Evolutionary conservation across 2,888 invertebrate genomes (phyloP).

Genomic region (Drosophila quinaria): DNA sequence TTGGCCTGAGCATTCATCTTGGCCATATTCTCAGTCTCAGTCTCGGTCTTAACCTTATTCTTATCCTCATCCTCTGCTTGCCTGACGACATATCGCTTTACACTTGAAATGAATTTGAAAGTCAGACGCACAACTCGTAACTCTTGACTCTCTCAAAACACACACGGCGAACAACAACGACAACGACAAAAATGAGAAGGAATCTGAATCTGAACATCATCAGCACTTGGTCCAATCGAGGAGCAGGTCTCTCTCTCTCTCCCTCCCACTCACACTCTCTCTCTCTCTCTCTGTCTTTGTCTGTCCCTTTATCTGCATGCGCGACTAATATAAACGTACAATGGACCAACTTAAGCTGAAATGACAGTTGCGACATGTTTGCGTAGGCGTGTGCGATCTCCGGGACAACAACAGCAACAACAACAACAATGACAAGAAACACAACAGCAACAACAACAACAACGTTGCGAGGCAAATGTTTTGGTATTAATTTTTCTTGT

Average conservation of each 20-base stretch:
- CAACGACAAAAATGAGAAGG: conserved; percentile 1
- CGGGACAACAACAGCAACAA: conserved; percentile 54
- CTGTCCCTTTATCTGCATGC: conserved; percentile 49
- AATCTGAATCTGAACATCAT: conserved; percentile 35
- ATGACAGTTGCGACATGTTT: conserved; percentile 85
- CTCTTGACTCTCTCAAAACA: conserved; percentile 55
- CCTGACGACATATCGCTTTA: conserved; percentile 76
- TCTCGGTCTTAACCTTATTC: not conserved
- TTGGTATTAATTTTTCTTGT: conserved; percentile 80
- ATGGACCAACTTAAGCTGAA: conserved; percentile 84
- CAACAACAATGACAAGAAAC: conserved; percentile 44
- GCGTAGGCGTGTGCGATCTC: conserved; percentile 84
- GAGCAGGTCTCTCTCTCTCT: conserved; percentile 14
- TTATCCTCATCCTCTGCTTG: conserved; percentile 15
- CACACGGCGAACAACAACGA: conserved; percentile 50
- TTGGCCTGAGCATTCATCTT: conserved; percentile 4
- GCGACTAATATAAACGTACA: conserved; percentile 85
- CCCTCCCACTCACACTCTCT: too few relatives aligned
- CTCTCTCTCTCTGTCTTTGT: conserved; percentile 1
- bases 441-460: conserved; percentile 40
- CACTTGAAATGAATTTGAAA: conserved; percentile 81
- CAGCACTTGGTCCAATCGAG: conserved; percentile 42
- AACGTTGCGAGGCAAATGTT: conserved; percentile 65
- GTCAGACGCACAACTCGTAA: conserved; percentile 77
- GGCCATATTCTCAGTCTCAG: conserved; percentile 4